Base-by-base conservation (phyloP, 2,888 invertebrate genomes). In the Conchocele bisecta region DNA sequence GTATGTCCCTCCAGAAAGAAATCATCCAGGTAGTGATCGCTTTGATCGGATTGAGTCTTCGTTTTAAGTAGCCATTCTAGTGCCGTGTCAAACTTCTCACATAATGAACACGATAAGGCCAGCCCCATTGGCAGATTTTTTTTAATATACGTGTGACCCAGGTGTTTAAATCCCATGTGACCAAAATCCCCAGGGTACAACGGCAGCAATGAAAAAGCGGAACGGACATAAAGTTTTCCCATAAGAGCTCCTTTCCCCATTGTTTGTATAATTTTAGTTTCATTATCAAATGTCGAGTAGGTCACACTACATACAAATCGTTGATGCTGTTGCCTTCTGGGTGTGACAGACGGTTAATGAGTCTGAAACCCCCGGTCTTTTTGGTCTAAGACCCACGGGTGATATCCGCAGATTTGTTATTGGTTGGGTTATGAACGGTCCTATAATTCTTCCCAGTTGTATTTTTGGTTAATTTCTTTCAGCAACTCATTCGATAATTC, bases 21-120 rank as follows among this genome's bases (percentile, higher is more conserved):
- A 33, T 71, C 65, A 41, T 60, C 56, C 11, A 71, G 44, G 17
- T 58, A 28, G 28, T 65, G 65, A n/a, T 56, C 60, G 15, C 65
- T 44, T 22, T 50, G 9, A 17, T 28, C 29, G 7, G n/a, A n/a
- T n/a, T n/a, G n/a, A n/a, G n/a, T n/a, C n/a, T n/a, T n/a, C n/a
- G n/a, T n/a, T n/a, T n/a, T 39, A 24, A 60, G 44, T 28, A 37
- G 31, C 67, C 46, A 59, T 15, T 59, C 29, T 13, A 67, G 26
- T 39, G 56, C 46, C n/a, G 41, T 46, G 11, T 46, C 20, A 31
- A 60, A 46, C 28, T 54, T 59, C 26, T 67, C 67, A 20, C 56
- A 69, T 7, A 56, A 31, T 35, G n/a, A 50, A 22, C 57, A 63
- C 13, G 58, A 31, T 13, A 28, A 63, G 2, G 61, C 39, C 9